These are phyloP conservation scores for Argyra leucocephala DNA, from an alignment of 2,888 invertebrate species.

Conservation along the genomic window DNA sequence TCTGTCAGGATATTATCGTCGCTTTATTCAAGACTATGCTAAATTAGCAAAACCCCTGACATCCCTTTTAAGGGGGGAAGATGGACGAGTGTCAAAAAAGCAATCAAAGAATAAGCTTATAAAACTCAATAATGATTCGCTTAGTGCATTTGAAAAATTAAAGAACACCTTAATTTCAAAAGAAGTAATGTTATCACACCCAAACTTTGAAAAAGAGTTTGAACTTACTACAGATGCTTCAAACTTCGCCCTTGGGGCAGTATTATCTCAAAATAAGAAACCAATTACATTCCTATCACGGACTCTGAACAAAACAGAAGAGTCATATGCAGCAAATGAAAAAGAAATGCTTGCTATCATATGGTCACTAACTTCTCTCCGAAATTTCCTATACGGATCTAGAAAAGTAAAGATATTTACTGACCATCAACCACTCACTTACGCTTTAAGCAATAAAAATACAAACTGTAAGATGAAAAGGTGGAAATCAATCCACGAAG, in stretches of 20 bases:
- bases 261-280: conserved; percentile 11
- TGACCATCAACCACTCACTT: conserved; percentile 20
- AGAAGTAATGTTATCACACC: conserved; percentile 12
- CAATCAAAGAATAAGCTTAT: conserved; percentile 10
- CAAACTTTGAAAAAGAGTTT: conserved; percentile 13
- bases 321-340: background rate
- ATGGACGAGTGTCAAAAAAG: background rate
- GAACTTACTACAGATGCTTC: conserved; percentile 16
- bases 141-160: conserved; percentile 13
- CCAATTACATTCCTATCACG: background rate
- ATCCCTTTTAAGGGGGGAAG: background rate
- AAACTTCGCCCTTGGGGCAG: too few species aligned
- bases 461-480: conserved; percentile 19
- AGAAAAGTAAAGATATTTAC: conserved; percentile 19
- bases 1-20: conserved; percentile 14
- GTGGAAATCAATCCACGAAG: conserved; percentile 22
- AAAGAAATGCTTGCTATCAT: background rate
- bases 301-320: background rate
- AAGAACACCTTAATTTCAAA: conserved; percentile 14
- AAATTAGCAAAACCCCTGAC: background rate
- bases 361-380: conserved; percentile 11
- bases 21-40: conserved; percentile 17
- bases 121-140: background rate
- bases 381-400: conserved; percentile 20
- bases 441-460: conserved; percentile 22